Percentiles rank a stretch among this genome's conserved stretches.
These are phyloP conservation scores for Turritopsis rubra DNA, from an alignment of 30 jellyfish, hydroid and myxozoan genomes.

Conservation along the genomic window DNA sequence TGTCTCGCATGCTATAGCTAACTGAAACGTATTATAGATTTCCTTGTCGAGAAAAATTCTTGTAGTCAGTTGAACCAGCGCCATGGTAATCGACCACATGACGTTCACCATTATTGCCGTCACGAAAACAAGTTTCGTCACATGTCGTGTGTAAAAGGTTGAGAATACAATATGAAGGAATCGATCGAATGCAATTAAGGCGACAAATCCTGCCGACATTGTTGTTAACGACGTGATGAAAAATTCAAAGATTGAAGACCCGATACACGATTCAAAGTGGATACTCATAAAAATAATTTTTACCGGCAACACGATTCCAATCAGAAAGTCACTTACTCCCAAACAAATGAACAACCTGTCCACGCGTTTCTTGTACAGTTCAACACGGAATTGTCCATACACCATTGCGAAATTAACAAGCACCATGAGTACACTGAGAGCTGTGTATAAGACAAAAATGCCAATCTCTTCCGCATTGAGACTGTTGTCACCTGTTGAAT, in stretches of 20 bases:
- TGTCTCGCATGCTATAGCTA: background rate
- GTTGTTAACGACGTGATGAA: background rate
- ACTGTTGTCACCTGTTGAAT: background rate
- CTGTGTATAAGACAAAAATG: background rate
- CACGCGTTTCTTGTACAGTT: background rate
- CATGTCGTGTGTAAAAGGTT: background rate
- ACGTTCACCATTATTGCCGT: background rate
- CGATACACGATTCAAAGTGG: background rate
- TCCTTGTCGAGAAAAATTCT: background rate
- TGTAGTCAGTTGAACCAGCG: background rate
- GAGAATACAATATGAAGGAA: background rate
- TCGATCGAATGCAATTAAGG: background rate
- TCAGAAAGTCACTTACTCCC: conserved; percentile 2
- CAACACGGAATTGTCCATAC: background rate
- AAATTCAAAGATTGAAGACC: background rate
- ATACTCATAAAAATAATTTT: background rate
- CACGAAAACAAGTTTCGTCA: background rate
- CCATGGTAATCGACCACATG: background rate
- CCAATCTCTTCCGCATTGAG: background rate
- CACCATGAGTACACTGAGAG: background rate
- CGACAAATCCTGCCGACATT: background rate
- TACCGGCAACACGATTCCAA: background rate
- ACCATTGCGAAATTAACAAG: background rate
- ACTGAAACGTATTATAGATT: background rate
- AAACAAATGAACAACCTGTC: background rate